phyloP scores from a whole-genome alignment of 2,113 vertebrate genomes.

The Chelonoidis abingdonii region DNA sequence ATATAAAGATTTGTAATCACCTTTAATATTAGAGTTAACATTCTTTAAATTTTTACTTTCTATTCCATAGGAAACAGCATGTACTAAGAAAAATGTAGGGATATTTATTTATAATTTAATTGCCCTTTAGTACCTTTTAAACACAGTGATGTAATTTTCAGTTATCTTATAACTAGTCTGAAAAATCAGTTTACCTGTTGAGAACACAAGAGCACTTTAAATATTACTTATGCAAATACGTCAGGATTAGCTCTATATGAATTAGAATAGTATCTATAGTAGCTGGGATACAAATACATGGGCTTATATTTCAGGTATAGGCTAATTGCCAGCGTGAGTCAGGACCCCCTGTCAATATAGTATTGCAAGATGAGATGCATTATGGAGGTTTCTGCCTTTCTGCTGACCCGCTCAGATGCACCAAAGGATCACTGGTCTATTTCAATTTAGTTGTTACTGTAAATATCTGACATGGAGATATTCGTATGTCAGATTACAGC shows the following conservation, averaged over 20 bases:
- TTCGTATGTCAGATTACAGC: not conserved
- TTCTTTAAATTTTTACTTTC: not conserved
- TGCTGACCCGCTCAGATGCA: too few species aligned
- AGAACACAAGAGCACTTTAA: not conserved
- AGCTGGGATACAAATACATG: not conserved
- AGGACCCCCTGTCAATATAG: not conserved
- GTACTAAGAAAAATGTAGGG: not conserved
- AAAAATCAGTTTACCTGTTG: not conserved
- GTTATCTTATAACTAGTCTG: not conserved
- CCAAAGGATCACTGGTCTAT: not conserved
- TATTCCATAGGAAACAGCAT: not conserved
- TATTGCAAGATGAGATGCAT: not conserved
- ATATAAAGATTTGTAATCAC: not conserved
- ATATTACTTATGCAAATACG: not conserved
- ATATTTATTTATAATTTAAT: not conserved
- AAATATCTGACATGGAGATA: accelerated
- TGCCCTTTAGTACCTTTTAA: not conserved
- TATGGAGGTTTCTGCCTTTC: not conserved
- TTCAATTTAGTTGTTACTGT: not conserved
- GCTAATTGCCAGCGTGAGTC: not conserved
- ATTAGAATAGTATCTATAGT: not conserved
- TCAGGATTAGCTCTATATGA: not conserved
- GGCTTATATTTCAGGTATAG: not conserved
- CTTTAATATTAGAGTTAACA: not conserved
- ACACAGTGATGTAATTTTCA: not conserved